Evolutionary conservation across 2,797 vertebrate species (phyloP), one percentile per base, ranked within the genome.

Genomic region (Aeoliscus strigatus): DNA sequence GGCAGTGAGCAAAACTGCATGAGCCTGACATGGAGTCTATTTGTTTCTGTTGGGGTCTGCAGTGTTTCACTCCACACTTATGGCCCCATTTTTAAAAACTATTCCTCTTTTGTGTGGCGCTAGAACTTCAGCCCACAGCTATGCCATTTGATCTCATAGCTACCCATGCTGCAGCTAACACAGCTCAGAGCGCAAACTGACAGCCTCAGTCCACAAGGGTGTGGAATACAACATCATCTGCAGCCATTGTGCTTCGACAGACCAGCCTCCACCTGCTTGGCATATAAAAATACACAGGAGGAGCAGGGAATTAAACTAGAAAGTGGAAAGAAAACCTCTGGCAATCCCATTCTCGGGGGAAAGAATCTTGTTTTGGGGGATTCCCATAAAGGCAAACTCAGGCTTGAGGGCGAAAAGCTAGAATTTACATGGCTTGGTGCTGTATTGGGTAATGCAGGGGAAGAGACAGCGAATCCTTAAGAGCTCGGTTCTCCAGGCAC

Each of bases 91-190:
- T 81, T 75, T 48, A 64, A 75, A 75, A 77, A 75, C 54, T 70
- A 59, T 65, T 68, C 68, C 40, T 66, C 49, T 67, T 52, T 61
- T 41, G 39, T 66, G 60, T 59, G 51, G 49, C 13, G 25, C 52
- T 63, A 58, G 58, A 66, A 67, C 65, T 57, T 71, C 58, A 58
- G 79, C 79, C 82, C 50, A 54, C 32, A 82, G 81, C 73, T 39
- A 51, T 68, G 70, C 74, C 77, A 85, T 81, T 83, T 83, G 72
- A 83, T 83, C 81, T 82, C 4, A 31, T 56, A 70, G 75, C 62
- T 70, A 77, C 78, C 71, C 69, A 74, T 39, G 72, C 62, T 63
- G 45, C 49, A 40, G 57, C 48, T 33, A 70, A 64, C 59, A 71
- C 54, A 63, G 75, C 77, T 82, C 43, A 75, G 57, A 79, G 77